Evolutionary conservation across 2,113 vertebrate species (phyloP).

Genomic region (Ascaphus truei): DNA sequence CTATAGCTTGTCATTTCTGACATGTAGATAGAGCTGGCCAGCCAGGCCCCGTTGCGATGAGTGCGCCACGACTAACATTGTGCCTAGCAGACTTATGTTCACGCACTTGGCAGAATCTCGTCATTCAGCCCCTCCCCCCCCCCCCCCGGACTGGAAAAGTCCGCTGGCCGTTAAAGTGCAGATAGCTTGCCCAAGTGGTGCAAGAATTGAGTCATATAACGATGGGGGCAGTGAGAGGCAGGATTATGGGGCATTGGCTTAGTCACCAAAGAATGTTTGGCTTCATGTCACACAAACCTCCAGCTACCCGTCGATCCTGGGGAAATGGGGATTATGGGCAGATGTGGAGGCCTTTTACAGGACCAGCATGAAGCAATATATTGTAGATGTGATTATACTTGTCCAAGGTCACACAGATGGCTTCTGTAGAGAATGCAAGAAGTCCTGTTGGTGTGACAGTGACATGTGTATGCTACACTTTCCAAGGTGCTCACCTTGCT

Average conservation of each 20-base stretch:
- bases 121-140: background rate
- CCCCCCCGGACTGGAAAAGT: background rate
- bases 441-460: no score
- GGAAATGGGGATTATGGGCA: constrained; percentile 12
- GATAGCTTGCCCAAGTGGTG: background rate
- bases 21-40: no score
- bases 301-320: background rate
- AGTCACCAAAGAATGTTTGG: constrained; percentile 8
- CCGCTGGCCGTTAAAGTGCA: background rate
- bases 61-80: no score
- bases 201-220: background rate
- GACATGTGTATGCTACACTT: no score
- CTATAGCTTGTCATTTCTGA: no score
- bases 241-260: background rate
- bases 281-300: background rate
- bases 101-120: background rate
- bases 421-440: no score
- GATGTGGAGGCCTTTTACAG: background rate
- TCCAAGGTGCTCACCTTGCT: constrained; percentile 24
- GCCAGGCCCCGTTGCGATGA: no score
- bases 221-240: background rate
- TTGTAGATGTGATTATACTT: background rate
- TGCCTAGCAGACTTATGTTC: background rate
- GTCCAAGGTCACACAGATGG: background rate
- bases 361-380: background rate